A percentile compares a stretch with the other conserved stretches of the same genome.
phyloP scores from a whole-genome alignment of 2,113 vertebrate species.

The Piprites chloris region DNA sequence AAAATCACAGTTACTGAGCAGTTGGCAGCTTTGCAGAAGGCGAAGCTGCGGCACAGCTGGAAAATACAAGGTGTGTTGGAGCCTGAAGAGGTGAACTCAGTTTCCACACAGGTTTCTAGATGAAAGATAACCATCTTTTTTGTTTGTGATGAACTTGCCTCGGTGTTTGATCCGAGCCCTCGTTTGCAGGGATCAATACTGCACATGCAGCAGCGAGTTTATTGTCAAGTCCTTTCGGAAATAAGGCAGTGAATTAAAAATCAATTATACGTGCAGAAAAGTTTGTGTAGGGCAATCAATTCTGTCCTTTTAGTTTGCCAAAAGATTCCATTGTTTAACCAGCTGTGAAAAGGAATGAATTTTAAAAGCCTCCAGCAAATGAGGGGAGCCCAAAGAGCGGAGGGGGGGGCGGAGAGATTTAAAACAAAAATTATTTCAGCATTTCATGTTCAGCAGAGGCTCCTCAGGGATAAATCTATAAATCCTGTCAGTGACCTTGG shows the following conservation, averaged over 20 bases:
- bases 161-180: constrained; percentile 29
- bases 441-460: constrained; percentile 53
- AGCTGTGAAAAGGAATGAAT: constrained; percentile 61
- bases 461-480: constrained; percentile 78
- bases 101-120: background rate
- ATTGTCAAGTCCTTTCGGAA: constrained; percentile 65
- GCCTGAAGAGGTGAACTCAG: background rate
- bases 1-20: background rate
- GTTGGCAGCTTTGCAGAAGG: background rate
- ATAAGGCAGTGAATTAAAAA: constrained; percentile 72
- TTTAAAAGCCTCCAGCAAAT: constrained; percentile 67
- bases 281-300: constrained; percentile 64
- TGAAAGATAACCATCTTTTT: constrained; percentile 27
- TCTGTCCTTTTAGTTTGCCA: constrained; percentile 66
- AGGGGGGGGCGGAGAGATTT: background rate
- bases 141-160: constrained; percentile 34
- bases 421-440: constrained; percentile 16
- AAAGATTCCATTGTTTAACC: constrained; percentile 69
- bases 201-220: constrained; percentile 34
- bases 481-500: constrained; percentile 77
- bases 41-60: background rate
- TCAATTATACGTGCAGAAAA: constrained; percentile 68
- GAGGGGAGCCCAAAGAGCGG: constrained; percentile 16
- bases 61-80: background rate
- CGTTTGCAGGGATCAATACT: constrained; percentile 49